Percentiles rank a stretch among this genome's conserved stretches.
phyloP scores from a whole-genome alignment of 2,888 invertebrate genomes.

The Digitonthophagus gazella region DNA sequence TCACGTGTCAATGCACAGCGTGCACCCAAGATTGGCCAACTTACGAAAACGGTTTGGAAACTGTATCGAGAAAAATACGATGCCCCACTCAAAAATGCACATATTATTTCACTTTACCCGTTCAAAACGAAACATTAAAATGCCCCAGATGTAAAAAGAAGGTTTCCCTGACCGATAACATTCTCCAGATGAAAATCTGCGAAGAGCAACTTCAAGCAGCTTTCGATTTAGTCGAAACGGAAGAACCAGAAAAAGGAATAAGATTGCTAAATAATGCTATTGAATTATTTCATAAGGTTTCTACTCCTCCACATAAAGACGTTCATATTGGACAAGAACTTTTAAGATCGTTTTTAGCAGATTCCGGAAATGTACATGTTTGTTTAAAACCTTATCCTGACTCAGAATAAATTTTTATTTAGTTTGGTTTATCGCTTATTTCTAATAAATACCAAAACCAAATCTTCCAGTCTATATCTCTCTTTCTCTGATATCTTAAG shows the following conservation, averaged over 20 bases:
- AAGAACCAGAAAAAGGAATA: constrained; percentile 57
- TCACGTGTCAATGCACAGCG: constrained; percentile 69
- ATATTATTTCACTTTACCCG: constrained; percentile 52
- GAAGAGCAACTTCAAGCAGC: constrained; percentile 55
- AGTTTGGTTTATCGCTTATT: background rate
- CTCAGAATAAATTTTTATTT: background rate
- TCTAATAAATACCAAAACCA: background rate
- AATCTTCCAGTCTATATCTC: too few species aligned
- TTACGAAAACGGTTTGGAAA: constrained; percentile 58
- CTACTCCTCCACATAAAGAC: constrained; percentile 64
- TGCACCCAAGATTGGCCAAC: constrained; percentile 76
- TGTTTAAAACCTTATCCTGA: constrained; percentile 13
- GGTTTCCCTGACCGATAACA: constrained; percentile 51
- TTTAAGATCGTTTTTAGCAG: constrained; percentile 63
- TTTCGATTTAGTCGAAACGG: constrained; percentile 54
- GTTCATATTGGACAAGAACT: constrained; percentile 71
- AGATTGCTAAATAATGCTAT: constrained; percentile 57
- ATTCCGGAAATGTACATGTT: constrained; percentile 53
- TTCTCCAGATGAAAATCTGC: constrained; percentile 51
- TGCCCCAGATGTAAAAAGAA: constrained; percentile 57
- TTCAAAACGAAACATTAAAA: constrained; percentile 48
- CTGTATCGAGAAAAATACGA: constrained; percentile 51
- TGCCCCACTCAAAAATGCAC: constrained; percentile 56
- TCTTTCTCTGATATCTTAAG: too few species aligned
- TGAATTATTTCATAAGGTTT: constrained; percentile 60